Conservation (phyloP, 2,888 invertebrate species). For the Synanthedon andrenaeformis region DNA sequence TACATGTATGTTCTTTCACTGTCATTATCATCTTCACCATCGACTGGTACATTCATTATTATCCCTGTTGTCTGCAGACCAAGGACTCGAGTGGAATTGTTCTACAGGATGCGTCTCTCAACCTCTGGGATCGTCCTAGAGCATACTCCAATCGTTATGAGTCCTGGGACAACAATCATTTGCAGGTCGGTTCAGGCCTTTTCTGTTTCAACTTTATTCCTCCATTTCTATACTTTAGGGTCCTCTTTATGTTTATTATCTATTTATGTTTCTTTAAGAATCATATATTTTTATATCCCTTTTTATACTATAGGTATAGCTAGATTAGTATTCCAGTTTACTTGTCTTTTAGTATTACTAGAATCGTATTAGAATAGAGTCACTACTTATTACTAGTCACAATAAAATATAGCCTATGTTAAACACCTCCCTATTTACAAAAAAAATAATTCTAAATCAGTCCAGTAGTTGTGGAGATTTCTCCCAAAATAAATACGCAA, state of each 20-base stretch:
- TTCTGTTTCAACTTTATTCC: slow-evolving; percentile 12
- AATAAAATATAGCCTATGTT: too few relatives aligned
- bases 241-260: background rate
- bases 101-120: slow-evolving; percentile 76
- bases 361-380: too few relatives aligned
- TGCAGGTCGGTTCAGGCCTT: slow-evolving; percentile 44
- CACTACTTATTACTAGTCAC: too few relatives aligned
- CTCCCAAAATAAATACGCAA: too few relatives aligned
- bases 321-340: too few relatives aligned
- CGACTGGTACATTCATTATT: background rate
- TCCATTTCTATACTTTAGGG: too few relatives aligned
- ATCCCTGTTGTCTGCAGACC: slow-evolving; percentile 66
- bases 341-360: too few relatives aligned
- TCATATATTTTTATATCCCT: background rate
- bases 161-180: slow-evolving; percentile 75
- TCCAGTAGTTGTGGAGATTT: too few relatives aligned
- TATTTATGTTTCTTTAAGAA: background rate
- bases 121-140: slow-evolving; percentile 84
- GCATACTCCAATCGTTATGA: slow-evolving; percentile 87
- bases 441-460: too few relatives aligned
- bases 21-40: background rate
- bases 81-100: slow-evolving; percentile 77
- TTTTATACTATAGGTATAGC: too few relatives aligned
- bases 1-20: background rate
- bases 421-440: too few relatives aligned